Conservation (phyloP, 2,888 invertebrate species). For the Gandaritis pyraliata region DNA sequence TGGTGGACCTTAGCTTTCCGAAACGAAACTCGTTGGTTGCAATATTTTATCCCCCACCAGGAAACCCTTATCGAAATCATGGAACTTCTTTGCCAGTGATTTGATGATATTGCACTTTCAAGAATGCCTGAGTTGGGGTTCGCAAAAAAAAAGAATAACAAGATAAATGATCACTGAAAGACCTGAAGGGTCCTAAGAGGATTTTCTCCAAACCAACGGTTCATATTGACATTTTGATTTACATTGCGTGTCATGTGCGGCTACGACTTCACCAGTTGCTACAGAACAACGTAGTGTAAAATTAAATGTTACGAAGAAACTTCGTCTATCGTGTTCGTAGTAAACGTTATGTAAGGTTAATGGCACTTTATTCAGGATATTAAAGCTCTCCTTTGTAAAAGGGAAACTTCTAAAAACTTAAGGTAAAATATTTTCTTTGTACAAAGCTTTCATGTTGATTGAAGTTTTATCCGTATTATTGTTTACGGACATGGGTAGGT, state of each 20-base stretch:
- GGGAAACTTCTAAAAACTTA: constrained; percentile 31
- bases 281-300: no score
- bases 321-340: no score
- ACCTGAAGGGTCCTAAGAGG: constrained; percentile 12
- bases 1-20: constrained; percentile 48
- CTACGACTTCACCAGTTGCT: no score
- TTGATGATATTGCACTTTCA: constrained; percentile 84
- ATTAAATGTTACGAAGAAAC: no score
- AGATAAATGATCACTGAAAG: constrained; percentile 64
- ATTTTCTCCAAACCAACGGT: no score
- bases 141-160: constrained; percentile 64
- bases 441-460: constrained; percentile 63
- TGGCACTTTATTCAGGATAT: constrained; percentile 27
- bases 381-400: constrained; percentile 13
- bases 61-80: constrained; percentile 68
- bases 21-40: constrained; percentile 74
- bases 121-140: constrained; percentile 60
- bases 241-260: no score
- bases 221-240: no score
- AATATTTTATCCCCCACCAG: constrained; percentile 75
- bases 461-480: constrained; percentile 46
- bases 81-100: constrained; percentile 82
- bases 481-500: constrained; percentile 8
- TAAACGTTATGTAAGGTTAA: constrained; percentile 35
- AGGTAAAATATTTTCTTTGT: constrained; percentile 33